Percentiles rank a stretch among this genome's conserved stretches.
These are phyloP conservation scores for Pterobdella sp. DNA, from an alignment of 2,888 invertebrate genomes.

Conservation along the genomic window DNA sequence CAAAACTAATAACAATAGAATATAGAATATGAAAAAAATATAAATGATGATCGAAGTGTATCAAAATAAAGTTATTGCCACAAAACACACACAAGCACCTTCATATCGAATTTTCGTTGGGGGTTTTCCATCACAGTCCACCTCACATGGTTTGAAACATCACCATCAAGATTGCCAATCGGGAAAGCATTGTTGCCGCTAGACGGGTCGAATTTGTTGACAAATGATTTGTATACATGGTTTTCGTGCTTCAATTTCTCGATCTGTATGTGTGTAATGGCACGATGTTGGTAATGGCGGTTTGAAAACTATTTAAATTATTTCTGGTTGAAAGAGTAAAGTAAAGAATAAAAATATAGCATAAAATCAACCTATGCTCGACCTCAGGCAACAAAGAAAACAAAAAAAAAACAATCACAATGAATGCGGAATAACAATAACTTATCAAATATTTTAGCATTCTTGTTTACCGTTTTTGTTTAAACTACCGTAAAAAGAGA, in stretches of 20 bases:
- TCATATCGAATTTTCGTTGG: constrained; percentile 18
- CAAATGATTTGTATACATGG: constrained; percentile 19
- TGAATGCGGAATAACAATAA: too few relatives aligned
- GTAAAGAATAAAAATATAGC: too few relatives aligned
- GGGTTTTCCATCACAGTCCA: constrained; percentile 24
- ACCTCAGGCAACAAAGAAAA: too few relatives aligned
- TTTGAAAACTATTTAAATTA: neutral
- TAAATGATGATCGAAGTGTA: too few relatives aligned
- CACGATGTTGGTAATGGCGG: neutral
- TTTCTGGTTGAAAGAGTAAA: neutral
- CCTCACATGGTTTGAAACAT: neutral
- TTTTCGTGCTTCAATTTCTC: constrained; percentile 25
- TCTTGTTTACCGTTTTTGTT: too few relatives aligned
- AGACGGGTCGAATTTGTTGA: constrained; percentile 9
- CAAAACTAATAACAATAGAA: too few relatives aligned
- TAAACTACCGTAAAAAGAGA: too few relatives aligned
- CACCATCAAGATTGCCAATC: neutral
- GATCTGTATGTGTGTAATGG: neutral
- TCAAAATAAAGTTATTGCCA: too few relatives aligned
- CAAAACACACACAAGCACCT: neutral
- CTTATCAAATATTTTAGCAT: too few relatives aligned
- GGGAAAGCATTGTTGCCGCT: neutral
- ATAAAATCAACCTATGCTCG: too few relatives aligned
- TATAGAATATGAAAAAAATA: too few relatives aligned
- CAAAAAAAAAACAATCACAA: too few relatives aligned